Evolutionary conservation across 2,797 vertebrate genomes (phyloP).

Genomic region (Rhinichthys osculus): DNA sequence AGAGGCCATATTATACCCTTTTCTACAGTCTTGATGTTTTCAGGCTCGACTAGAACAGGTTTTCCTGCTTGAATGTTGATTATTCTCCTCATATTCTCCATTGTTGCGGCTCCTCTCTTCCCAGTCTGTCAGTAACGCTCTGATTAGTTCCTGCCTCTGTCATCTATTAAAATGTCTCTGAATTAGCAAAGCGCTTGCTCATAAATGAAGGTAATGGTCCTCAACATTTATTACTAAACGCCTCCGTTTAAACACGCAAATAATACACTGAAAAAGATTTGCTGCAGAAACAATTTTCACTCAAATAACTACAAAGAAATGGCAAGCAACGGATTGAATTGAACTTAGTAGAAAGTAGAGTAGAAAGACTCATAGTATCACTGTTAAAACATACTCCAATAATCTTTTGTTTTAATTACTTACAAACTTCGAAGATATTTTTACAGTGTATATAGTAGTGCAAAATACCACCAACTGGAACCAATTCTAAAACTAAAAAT

Average conservation of each 20-base stretch:
- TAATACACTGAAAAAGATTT: neutral
- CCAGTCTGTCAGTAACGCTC: no score
- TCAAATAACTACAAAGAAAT: neutral
- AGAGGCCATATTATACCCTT: neutral
- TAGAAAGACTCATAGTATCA: no score
- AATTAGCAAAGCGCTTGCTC: constrained; percentile 38
- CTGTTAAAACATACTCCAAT: neutral
- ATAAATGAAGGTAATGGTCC: constrained; percentile 52
- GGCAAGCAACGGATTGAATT: neutral
- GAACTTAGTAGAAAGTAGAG: no score
- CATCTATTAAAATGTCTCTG: constrained; percentile 51
- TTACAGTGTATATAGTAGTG: neutral
- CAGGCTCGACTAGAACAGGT: no score
- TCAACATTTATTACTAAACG: constrained; percentile 51
- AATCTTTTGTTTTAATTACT: neutral
- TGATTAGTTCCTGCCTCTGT: neutral
- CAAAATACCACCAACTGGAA: neutral
- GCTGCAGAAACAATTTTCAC: neutral
- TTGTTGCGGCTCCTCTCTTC: no score
- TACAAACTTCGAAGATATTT: neutral
- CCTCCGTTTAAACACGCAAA: constrained; percentile 34
- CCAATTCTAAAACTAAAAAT: no score
- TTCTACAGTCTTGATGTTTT: no score
- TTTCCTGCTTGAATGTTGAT: no score
- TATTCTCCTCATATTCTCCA: no score